Base-by-base conservation (phyloP, 2,888 invertebrate genomes). In the Pelosia muscerda region DNA sequence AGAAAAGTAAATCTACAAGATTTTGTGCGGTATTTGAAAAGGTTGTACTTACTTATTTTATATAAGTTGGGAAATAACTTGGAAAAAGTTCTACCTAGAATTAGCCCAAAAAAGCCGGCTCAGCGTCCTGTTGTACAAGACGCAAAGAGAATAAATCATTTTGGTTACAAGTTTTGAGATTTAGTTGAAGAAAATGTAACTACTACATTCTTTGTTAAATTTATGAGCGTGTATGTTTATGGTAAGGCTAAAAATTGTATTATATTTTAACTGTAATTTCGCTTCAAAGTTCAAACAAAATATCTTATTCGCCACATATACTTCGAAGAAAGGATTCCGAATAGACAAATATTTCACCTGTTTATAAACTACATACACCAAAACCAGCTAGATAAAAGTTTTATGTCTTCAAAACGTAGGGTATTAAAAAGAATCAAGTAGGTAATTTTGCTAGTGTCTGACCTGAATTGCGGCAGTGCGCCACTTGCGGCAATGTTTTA, bases 401-500 rank as follows among this genome's bases (percentile, higher is more conserved):
- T 26, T 22, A 49, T 61, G 11, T 8, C 34, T 61, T 23, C 13
- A 28, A 15, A 42, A 42, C 2, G 15, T 22, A 56, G 49, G 38
- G 66, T 42, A 56, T 38, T 62, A 49, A 66, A 62, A 42, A 66
- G n/a, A 66, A n/a, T 61, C 55, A 11, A 57, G 28, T 57, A 15
- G 19, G 55, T 62, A 19, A 42, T 55, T 22, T 56, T 19, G 56
- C 23, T 56, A 49, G 31, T 22, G 28, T 42, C 71, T 55, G 59
- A 15, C 65, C 53, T 59, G 57, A 57, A 13, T 58, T 53, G 64
- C 25, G 66, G 71, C 59, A 69, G 67, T 74, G 70, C 74, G 62
- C 67, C 77, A 69, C 60, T 65, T 11, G 65, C 61, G 57, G 19
- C 55, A 26, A 59, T 66, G 65, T 71, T 71, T 59, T 66, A 69